Evolutionary conservation across 1,140 invertebrate species (phyloP), one percentile per base, ranked within the genome.

Genomic region (Drosophila tani): DNA sequence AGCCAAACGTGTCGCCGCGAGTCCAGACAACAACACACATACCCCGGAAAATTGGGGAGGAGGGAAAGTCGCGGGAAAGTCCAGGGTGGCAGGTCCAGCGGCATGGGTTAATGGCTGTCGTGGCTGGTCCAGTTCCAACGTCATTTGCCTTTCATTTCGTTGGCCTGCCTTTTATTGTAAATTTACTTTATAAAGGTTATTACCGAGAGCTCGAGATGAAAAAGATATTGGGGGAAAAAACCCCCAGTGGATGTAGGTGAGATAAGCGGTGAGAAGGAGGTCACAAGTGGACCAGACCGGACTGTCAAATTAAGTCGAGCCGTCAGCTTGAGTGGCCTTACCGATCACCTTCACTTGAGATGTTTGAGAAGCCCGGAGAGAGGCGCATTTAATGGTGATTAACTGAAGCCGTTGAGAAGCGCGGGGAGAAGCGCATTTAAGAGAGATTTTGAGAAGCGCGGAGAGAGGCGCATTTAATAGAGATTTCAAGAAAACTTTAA

Each of bases 161-260:
- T 46, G 66, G 53, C 65, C 75, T 55, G 66, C 84, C 84, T 81
- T 87, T 88, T 87, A 87, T 88, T 88, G 84, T 87, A 84, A 84
- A 87, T 88, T 88, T 87, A 84, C 84, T 87, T 87, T 87, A 87
- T 84, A 87, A 87, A 87, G 84, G 84, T 88, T 88, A 88, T 87
- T 87, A 87, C 77, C 81, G 59, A 73, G 65, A 73, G 65, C 50
- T 49, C 50, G 29, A 68, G 63, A 75, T 51, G 15, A 59, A 41
- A 46, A 49, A 45, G 43, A n/a, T 15, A 32, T 49, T 5, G 50
- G 9, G n/a, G n/a, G 27, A 27, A 32, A 41, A 49, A 45, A 43
- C 21, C 21, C n/a, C 32, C 32, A 35, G 2, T 21, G 63, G 58
- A 63, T 63, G 63, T 63, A 66, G 40, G 57, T 63, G 57, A 63